Base-by-base conservation (phyloP, 2,888 invertebrate genomes). In the Falcaria lacertinaria region DNA sequence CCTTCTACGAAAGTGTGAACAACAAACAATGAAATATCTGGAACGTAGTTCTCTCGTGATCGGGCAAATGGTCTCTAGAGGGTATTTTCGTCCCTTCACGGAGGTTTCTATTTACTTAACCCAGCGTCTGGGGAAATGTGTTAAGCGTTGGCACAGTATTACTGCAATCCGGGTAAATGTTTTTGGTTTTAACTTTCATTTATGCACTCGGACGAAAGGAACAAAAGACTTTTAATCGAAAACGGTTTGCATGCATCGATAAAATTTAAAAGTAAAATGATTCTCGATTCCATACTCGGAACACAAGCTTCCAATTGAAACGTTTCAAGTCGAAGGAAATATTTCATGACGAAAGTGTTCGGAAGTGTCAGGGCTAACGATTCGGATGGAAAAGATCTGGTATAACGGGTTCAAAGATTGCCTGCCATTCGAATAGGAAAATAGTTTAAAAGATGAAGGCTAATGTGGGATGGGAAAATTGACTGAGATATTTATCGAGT, bases 181-280 rank as follows among this genome's bases (percentile, higher is more conserved):
- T 22, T 7, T 22, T 22, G 22, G 22, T 22, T 4, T 19, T 5
- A 22, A 22, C 37, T 13, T 32, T n/a, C n/a, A n/a, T n/a, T n/a
- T n/a, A n/a, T n/a, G n/a, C n/a, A n/a, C n/a, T n/a, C n/a, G n/a
- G n/a, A n/a, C n/a, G n/a, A n/a, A n/a, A n/a, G n/a, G n/a, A n/a
- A n/a, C n/a, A n/a, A n/a, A n/a, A n/a, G n/a, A n/a, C n/a, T n/a
- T n/a, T n/a, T n/a, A n/a, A n/a, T n/a, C n/a, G n/a, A n/a, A n/a
- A n/a, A n/a, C n/a, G n/a, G n/a, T n/a, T n/a, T n/a, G n/a, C n/a
- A n/a, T n/a, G n/a, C n/a, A n/a, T n/a, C n/a, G n/a, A n/a, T n/a
- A 49, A 15, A 44, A 56, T 58, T 60, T 60, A 39, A 60, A 60
- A 52, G 50, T 57, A 41, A 52, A 51, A 52, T 55, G 16, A 28